phyloP scores from a whole-genome alignment of 2,113 vertebrate genomes.

The Galeopterus variegatus region DNA sequence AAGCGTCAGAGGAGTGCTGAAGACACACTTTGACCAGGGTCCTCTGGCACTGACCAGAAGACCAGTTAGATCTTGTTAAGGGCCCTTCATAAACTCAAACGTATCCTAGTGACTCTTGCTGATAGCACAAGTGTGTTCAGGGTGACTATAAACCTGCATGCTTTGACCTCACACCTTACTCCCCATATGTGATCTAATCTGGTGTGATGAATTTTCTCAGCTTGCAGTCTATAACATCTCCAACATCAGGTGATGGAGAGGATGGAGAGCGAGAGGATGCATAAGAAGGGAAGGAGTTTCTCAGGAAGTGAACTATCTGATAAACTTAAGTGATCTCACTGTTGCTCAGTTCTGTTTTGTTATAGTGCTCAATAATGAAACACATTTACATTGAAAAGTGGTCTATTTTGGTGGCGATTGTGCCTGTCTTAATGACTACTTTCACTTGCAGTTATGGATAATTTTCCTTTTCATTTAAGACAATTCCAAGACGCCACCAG shows the following conservation, averaged over 20 bases:
- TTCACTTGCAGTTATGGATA: not conserved
- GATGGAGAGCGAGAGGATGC: not conserved
- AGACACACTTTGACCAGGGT: not conserved
- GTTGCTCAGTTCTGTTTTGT: not conserved
- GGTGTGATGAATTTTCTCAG: not conserved
- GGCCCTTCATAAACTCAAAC: not conserved
- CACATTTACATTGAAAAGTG: slow-evolving; percentile 22
- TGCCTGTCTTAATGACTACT: slow-evolving; percentile 26
- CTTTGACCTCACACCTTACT: not conserved
- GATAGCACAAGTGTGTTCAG: not conserved
- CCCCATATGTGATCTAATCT: not conserved
- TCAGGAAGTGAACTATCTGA: not conserved
- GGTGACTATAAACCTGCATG: not conserved
- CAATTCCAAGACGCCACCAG: slow-evolving; percentile 37
- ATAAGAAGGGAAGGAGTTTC: slow-evolving; percentile 1
- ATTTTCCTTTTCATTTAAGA: slow-evolving; percentile 47
- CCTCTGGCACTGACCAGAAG: not conserved
- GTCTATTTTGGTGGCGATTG: slow-evolving; percentile 27
- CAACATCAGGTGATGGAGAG: not conserved
- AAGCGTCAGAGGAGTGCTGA: not conserved
- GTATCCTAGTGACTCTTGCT: not conserved
- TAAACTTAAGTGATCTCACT: not conserved
- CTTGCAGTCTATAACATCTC: not conserved
- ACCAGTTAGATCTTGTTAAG: not conserved
- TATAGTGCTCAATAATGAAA: slow-evolving; percentile 38